Base-by-base conservation (phyloP, 1,140 invertebrate species). In the Hirudo medicinalis region DNA sequence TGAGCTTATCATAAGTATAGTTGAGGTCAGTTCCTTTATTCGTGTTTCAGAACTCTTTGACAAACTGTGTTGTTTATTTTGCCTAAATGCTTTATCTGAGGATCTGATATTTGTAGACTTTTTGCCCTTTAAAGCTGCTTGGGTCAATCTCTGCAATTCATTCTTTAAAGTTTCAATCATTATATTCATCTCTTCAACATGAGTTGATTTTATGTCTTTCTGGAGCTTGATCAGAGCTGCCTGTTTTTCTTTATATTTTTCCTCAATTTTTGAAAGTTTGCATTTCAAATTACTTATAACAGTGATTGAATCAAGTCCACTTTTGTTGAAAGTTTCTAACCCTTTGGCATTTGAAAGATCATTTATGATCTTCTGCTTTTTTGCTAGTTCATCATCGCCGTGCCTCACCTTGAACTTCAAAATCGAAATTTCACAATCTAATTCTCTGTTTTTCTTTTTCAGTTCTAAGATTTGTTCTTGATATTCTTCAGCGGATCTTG, bases 211-310 rank as follows among this genome's bases (percentile, higher is more conserved):
- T 32, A 63, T 22, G 29, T 63, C 57, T 22, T 32, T n/a, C 29
- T 22, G 29, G 22, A 63, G 29, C 22, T 19, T 63, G 8, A 2
- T 63, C 29, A 63, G 29, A 22, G 11, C 57, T 63, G 3, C 29
- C 19, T 63, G 22, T 63, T 63, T 63, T 32, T 63, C 57, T 63
- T 20, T 63, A 32, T 63, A 63, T 32, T 63, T 63, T 63, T 63
- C 57, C 17, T 63, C 57, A 63, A 63, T 22, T 63, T 63, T 63
- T 22, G 57, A 13, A 25, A 63, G 3, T 32, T 63, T 63, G 11
- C 57, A 15, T 63, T 63, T 63, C 57, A 63, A 63, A 63, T 63
- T 63, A 32, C 17, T 63, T 32, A 63, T 63, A 13, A 22, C 29
- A 25, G 9, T 32, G 57, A 11, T 2, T 63, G 57, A 63, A 11